Conservation (phyloP, 2,113 vertebrate species). For the Neofelis nebulosa region DNA sequence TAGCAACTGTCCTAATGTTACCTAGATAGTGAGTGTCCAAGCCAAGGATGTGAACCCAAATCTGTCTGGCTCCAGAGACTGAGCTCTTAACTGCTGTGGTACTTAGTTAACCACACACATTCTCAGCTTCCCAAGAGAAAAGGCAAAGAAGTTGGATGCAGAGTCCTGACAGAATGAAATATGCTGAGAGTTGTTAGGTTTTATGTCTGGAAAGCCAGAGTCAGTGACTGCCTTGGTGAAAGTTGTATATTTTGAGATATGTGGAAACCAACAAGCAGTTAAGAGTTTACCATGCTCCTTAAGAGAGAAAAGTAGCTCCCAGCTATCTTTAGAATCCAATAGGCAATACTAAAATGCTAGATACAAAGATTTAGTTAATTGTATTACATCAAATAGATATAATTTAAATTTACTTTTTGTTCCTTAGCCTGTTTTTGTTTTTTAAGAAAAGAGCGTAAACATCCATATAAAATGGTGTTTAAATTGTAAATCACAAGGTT, state of each 20-base stretch:
- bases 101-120: neutral
- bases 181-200: conserved; percentile 33
- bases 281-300: neutral
- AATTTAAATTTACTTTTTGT: conserved; percentile 2
- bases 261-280: neutral
- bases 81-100: neutral
- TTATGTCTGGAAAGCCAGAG: conserved; percentile 10
- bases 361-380: neutral
- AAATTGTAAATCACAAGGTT: neutral
- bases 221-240: neutral
- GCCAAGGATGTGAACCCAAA: neutral
- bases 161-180: neutral
- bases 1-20: neutral
- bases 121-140: neutral
- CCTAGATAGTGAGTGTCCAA: neutral
- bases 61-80: conserved; percentile 39
- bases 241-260: neutral
- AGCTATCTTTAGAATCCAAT: neutral
- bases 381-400: conserved; percentile 23
- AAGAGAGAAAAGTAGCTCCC: neutral
- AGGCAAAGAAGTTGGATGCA: neutral
- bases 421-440: neutral
- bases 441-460: neutral
- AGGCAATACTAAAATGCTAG: neutral
- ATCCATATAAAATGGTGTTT: neutral